Evolutionary conservation across 2,888 invertebrate genomes (phyloP).

Genomic region (Axea sp.): DNA sequence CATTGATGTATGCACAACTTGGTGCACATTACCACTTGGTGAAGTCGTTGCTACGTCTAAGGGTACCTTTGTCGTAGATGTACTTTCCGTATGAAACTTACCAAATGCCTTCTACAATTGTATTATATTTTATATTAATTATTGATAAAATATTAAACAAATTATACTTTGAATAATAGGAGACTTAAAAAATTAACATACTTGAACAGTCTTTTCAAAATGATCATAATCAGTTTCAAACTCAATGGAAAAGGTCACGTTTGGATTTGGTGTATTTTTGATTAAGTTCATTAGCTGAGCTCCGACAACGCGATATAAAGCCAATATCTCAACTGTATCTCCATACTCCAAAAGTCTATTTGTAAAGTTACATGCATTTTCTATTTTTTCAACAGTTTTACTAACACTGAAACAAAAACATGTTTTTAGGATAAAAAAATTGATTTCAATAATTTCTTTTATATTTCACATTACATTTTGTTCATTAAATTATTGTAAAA

Average conservation of each 20-base stretch:
- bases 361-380: conserved; percentile 92
- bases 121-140: neutral
- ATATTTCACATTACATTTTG: no score
- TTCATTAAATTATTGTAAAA: no score
- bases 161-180: no score
- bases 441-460: no score
- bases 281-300: conserved; percentile 89
- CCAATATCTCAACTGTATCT: conserved; percentile 90
- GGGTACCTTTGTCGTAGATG: conserved; percentile 77
- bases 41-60: conserved; percentile 79
- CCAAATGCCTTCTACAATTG: conserved; percentile 85
- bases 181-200: conserved; percentile 62
- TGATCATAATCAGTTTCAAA: conserved; percentile 89
- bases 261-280: conserved; percentile 90
- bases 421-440: no score
- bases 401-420: conserved; percentile 82
- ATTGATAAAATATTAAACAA: no score
- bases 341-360: conserved; percentile 90
- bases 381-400: conserved; percentile 90
- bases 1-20: conserved; percentile 81
- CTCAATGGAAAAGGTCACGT: conserved; percentile 88
- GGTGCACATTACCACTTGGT: conserved; percentile 80
- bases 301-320: conserved; percentile 89
- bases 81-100: conserved; percentile 84
- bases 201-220: conserved; percentile 86